Conservation (phyloP, 2,888 invertebrate species). For the Drosophila multiciliata region DNA sequence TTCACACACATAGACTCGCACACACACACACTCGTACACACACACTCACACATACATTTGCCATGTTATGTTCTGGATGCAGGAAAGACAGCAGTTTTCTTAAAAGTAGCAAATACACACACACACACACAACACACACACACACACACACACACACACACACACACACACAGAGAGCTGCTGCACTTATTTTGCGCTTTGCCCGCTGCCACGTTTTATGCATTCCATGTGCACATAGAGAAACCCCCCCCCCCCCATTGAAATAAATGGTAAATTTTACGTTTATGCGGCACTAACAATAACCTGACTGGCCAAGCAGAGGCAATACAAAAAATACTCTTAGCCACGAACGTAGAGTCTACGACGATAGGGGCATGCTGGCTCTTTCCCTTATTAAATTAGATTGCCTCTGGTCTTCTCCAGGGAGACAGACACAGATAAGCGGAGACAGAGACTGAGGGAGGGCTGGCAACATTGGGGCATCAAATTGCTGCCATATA, state of each 20-base stretch:
- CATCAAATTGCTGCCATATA: constrained; percentile 67
- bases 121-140: not conserved
- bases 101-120: constrained; percentile 27
- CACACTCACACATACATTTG: constrained; percentile 3
- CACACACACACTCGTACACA: constrained; percentile 20
- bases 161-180: constrained; percentile 12
- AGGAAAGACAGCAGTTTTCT: constrained; percentile 28
- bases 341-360: not conserved
- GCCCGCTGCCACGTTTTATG: constrained; percentile 36
- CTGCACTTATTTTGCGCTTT: constrained; percentile 49
- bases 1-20: constrained; percentile 11
- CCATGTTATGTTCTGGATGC: constrained; percentile 30
- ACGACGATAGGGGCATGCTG: constrained; percentile 7
- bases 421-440: not conserved
- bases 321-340: not conserved
- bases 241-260: not conserved
- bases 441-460: constrained; percentile 4
- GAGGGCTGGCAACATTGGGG: constrained; percentile 38
- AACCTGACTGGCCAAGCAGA: constrained; percentile 48
- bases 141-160: constrained; percentile 7
- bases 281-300: constrained; percentile 65
- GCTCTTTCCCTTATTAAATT: constrained; percentile 62
- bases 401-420: constrained; percentile 34
- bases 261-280: constrained; percentile 49
- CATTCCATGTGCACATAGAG: constrained; percentile 8